phyloP scores from a whole-genome alignment of 1,140 invertebrate genomes.

The Trachelipus rathkii region DNA sequence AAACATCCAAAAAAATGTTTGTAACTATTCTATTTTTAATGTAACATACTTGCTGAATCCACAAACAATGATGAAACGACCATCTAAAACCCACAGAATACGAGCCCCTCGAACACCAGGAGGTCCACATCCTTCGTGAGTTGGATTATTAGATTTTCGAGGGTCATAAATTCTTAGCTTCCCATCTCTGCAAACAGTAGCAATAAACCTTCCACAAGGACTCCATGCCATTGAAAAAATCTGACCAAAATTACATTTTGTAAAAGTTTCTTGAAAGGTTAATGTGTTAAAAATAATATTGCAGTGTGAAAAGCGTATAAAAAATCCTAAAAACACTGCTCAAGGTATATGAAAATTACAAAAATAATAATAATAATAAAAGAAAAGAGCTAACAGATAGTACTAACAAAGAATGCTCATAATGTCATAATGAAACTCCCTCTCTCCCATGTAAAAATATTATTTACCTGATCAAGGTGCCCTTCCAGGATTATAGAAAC shows the following conservation, averaged over 20 bases:
- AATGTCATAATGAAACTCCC: too few species aligned
- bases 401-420: too few species aligned
- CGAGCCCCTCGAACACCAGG: constrained; percentile 78
- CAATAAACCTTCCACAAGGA: constrained; percentile 74
- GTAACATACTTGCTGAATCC: constrained; percentile 79
- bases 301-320: too few species aligned
- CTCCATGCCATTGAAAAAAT: constrained; percentile 90
- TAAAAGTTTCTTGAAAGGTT: too few species aligned
- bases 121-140: constrained; percentile 75
- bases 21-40: too few species aligned
- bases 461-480: constrained; percentile 40
- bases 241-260: constrained; percentile 48
- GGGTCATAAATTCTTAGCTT: constrained; percentile 76
- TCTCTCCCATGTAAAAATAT: too few species aligned
- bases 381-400: too few species aligned
- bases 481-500: constrained; percentile 27
- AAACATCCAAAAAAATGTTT: too few species aligned
- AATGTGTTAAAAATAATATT: too few species aligned
- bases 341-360: too few species aligned
- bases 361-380: too few species aligned
- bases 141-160: constrained; percentile 59
- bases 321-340: too few species aligned
- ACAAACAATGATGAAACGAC: constrained; percentile 74
- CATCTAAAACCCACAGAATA: constrained; percentile 80
- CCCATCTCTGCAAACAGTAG: constrained; percentile 85